phyloP scores from a whole-genome alignment of 2,888 invertebrate genomes.

The Allolobophora icterica region DNA sequence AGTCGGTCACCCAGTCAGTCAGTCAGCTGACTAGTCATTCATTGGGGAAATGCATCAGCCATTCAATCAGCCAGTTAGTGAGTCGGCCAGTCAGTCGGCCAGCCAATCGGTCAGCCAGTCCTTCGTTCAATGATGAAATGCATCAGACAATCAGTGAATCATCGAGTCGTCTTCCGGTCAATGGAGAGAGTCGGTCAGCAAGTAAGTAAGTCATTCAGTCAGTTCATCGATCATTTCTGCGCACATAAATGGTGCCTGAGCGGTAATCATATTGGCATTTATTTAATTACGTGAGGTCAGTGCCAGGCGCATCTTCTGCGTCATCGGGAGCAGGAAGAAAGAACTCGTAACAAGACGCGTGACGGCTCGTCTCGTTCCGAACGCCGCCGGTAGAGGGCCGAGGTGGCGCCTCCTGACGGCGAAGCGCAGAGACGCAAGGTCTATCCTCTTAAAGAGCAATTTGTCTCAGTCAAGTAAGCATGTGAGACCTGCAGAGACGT shows the following conservation, averaged over 20 bases:
- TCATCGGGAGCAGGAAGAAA: not conserved
- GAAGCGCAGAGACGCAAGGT: not conserved
- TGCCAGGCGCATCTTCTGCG: not conserved
- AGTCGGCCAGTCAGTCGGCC: no score
- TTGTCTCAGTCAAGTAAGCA: conserved; percentile 17
- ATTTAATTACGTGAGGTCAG: not conserved
- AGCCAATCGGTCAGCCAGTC: no score
- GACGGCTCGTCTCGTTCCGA: not conserved
- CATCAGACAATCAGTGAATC: no score
- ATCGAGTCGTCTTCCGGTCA: no score
- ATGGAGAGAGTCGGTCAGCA: no score
- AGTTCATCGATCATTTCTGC: not conserved
- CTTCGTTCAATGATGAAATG: no score
- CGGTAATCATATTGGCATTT: not conserved
- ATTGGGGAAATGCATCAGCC: no score
- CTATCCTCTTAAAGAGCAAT: conserved; percentile 11
- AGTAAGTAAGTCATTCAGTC: no score
- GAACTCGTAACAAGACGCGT: conserved; percentile 17
- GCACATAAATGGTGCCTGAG: not conserved
- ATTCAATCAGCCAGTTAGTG: no score
- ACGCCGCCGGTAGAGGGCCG: not conserved
- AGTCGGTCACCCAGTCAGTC: no score
- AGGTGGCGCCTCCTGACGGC: not conserved
- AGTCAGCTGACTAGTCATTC: no score
- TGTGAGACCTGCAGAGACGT: not conserved